Base-by-base conservation (phyloP, 1,140 invertebrate genomes). In the Stegodyphus dumicola region DNA sequence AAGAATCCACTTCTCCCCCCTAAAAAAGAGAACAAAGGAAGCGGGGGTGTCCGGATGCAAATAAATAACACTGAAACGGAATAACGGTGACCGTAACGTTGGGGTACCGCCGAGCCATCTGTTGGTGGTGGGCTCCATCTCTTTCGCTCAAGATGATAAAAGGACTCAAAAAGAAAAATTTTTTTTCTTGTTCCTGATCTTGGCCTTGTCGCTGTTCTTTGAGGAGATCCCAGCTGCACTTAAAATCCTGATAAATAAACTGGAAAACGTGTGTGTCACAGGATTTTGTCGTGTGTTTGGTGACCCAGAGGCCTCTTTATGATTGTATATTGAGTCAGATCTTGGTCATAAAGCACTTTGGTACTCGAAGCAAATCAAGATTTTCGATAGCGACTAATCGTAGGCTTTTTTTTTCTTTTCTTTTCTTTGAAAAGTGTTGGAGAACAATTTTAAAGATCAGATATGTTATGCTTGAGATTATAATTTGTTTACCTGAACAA, bases 191-290 rank as follows among this genome's bases (percentile, higher is more conserved):
- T 15, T 74, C 53, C 18, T 56, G 71, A 54, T 74, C 52, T 74
- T 74, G 71, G 11, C 71, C 71, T 54, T 15, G 71, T 74, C 17
- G n/a, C 33, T 51, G 10, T 52, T 74, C 56, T 74, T 64, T 74
- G n/a, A 60, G n/a, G 17, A 60, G 51, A 17, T 52, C 64, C 15
- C 81, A 84, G 81, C 81, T 84, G 81, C 70, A 74, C 54, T 49
- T 33, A 17, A 18, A 76, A 75, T 54, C 33, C n/a, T n/a, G 56
- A 69, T 84, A 84, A 84, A 83, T 83, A 83, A 84, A 70, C 73
- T 84, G 70, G 71, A 17, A 51, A 33, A 33, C 49, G 10, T 49
- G 78, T 53, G 67, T 81, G 51, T 56, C 49, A 49, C 48, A 49
- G 13, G n/a, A 56, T 54, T 73, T 70, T 60, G 48, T 17, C 70